Percentiles rank a stretch among this genome's conserved stretches.
Conservation (phyloP, 2,797 vertebrate genomes). For the Diplodus sargus region DNA sequence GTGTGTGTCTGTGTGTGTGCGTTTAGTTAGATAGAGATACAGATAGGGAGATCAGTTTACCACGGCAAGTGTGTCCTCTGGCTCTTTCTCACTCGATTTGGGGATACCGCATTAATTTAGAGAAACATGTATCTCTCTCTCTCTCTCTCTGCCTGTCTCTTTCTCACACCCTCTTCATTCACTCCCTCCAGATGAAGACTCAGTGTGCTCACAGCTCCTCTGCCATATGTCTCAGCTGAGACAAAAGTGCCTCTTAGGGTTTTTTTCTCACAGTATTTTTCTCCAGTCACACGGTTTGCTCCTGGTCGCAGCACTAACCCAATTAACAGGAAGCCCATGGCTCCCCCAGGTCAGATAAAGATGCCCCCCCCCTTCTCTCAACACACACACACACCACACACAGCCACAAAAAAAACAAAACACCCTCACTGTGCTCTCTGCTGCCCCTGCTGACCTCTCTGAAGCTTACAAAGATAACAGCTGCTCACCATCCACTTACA, state of each 20-base stretch:
- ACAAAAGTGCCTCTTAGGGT: conserved; percentile 82
- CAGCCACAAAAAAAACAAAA: conserved; percentile 6
- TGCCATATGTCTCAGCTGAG: conserved; percentile 83
- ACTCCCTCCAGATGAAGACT: conserved; percentile 80
- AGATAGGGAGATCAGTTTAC: conserved; percentile 79
- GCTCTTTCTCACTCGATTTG: conserved; percentile 82
- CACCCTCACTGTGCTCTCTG: conserved; percentile 74
- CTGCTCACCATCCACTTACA: conserved; percentile 70
- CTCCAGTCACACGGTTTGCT: conserved; percentile 80
- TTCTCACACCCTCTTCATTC: conserved; percentile 69
- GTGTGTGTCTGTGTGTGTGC: conserved; percentile 37
- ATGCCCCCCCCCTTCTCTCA: conserved; percentile 66
- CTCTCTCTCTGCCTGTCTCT: conserved; percentile 26
- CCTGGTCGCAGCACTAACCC: conserved; percentile 82
- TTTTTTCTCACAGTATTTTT: conserved; percentile 82
- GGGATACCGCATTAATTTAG: conserved; percentile 82
- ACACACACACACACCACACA: conserved; percentile 23
- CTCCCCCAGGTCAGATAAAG: conserved; percentile 87
- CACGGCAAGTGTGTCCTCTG: conserved; percentile 80
- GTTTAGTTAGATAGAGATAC: conserved; percentile 62
- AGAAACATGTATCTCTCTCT: conserved; percentile 71
- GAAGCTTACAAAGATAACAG: conserved; percentile 76
- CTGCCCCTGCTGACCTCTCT: conserved; percentile 82
- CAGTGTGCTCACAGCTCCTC: conserved; percentile 76
- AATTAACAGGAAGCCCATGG: conserved; percentile 82